Evolutionary conservation across 2,888 invertebrate species (phyloP), one percentile per base, ranked within the genome.

Genomic region (Frankliniella fusca): DNA sequence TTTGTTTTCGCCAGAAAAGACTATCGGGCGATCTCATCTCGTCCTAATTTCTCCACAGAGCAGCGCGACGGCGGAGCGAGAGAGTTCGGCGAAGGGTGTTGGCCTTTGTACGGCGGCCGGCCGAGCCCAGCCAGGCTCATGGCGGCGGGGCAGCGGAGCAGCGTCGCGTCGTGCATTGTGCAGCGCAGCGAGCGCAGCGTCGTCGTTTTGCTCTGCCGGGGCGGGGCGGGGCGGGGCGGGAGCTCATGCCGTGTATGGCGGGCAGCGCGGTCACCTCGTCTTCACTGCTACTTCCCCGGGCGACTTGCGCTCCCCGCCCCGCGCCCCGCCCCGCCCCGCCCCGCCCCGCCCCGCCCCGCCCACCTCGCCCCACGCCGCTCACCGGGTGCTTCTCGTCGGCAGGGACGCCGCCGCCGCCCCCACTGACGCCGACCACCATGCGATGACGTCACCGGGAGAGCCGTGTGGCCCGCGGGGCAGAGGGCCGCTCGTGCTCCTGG

Each of bases 191-290:
- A n/a, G 38, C 38, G 38, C 38, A 38, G 38, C 38, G 38, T 38
- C 38, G 38, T 38, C 38, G 38, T 38, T 38, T 38, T 38, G 38
- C 38, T 38, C 38, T 2, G 38, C 38, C 38, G 5, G 38, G 38
- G 70, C 23, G 11, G 23, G 23, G 23, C 23, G 23, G 70, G n/a
- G 23, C 70, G 11, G 70, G 65, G 65, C 70, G 70, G 70, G 20
- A 23, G 61, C 61, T 54, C n/a, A n/a, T n/a, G 61, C 61, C 61
- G 61, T 61, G 61, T 61, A 61, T 61, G 61, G 61, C 61, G n/a
- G 61, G 61, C 61, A 38, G 38, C 38, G 38, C 38, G 38, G 38
- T 38, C 38, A 5, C 38, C 38, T 38, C 38, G 38, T 38, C 38
- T 38, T 5, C 38, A 38, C 38, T 38, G 54, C 54, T 54, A 2